Percentiles rank a stretch among this genome's conserved stretches.
Evolutionary conservation across 2,797 vertebrate species (phyloP).

Genomic region (Danio albolineatus): DNA sequence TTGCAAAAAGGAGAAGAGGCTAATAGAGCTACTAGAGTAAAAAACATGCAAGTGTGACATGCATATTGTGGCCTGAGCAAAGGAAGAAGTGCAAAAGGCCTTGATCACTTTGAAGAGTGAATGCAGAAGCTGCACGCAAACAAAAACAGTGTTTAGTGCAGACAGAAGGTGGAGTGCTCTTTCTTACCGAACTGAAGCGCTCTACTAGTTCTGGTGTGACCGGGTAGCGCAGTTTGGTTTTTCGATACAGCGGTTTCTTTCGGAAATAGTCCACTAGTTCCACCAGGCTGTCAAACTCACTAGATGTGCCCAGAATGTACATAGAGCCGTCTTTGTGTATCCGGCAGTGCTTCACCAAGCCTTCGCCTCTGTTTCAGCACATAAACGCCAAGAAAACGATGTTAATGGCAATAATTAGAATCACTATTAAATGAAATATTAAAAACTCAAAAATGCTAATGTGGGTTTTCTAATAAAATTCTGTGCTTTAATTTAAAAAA

Average conservation of each 20-base stretch:
- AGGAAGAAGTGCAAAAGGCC: not conserved
- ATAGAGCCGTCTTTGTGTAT: slow-evolving; percentile 88
- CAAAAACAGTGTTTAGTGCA: not conserved
- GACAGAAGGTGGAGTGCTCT: not conserved
- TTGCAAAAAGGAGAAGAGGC: slow-evolving; percentile 12
- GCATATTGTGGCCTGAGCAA: slow-evolving; percentile 14
- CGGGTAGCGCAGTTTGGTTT: slow-evolving; percentile 94
- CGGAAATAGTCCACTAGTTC: slow-evolving; percentile 93
- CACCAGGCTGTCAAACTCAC: slow-evolving; percentile 94
- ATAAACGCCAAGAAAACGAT: slow-evolving; percentile 1
- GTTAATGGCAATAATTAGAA: not conserved
- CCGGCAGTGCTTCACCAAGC: slow-evolving; percentile 95
- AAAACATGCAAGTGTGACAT: slow-evolving; percentile 12
- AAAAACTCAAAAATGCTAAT: not conserved
- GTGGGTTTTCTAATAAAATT: not conserved
- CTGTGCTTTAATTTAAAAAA: too few species aligned
- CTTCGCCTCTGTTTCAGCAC: slow-evolving; percentile 84
- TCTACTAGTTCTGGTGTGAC: slow-evolving; percentile 91
- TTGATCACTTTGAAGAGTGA: slow-evolving; percentile 15
- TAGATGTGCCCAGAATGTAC: slow-evolving; percentile 91
- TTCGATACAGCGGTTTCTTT: slow-evolving; percentile 92
- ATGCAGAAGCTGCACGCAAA: not conserved
- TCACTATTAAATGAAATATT: not conserved
- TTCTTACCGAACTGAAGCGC: slow-evolving; percentile 85
- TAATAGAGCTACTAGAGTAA: not conserved